phyloP scores from a whole-genome alignment of 1,140 invertebrate species.

The Solenopsis invicta region DNA sequence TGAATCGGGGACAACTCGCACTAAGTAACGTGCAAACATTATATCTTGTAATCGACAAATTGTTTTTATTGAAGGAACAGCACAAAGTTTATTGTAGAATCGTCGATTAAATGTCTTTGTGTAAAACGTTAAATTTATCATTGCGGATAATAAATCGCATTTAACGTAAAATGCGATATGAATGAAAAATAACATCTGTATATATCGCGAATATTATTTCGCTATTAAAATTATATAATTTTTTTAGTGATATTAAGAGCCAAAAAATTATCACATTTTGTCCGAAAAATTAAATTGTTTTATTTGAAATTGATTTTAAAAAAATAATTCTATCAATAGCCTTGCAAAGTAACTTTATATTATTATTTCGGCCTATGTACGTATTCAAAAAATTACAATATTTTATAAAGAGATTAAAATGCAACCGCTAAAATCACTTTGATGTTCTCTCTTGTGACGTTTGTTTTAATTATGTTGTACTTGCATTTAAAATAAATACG shows the following conservation, averaged over 20 bases:
- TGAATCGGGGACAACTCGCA: not conserved
- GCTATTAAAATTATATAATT: not conserved
- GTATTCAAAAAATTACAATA: no score
- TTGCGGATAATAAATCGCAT: not conserved
- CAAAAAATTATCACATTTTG: not conserved
- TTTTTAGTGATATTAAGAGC: not conserved
- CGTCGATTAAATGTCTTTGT: not conserved
- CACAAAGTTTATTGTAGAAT: not conserved
- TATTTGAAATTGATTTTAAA: not conserved
- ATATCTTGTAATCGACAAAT: slow-evolving; percentile 3
- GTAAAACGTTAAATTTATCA: slow-evolving; percentile 7
- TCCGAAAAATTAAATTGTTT: not conserved
- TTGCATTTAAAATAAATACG: not conserved
- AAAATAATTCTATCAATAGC: no score
- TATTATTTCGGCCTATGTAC: not conserved
- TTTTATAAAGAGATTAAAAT: not conserved
- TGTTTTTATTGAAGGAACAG: not conserved
- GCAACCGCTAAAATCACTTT: not conserved
- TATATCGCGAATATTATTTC: not conserved
- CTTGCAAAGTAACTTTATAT: not conserved
- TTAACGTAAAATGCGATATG: not conserved
- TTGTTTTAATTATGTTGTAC: not conserved
- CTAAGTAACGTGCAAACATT: slow-evolving; percentile 27
- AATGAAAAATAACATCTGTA: not conserved
- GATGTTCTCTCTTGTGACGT: not conserved